Evolutionary conservation across 2,888 invertebrate genomes (phyloP), one percentile per base, ranked within the genome.

Genomic region (Acanthococcus lagerstroemiae): DNA sequence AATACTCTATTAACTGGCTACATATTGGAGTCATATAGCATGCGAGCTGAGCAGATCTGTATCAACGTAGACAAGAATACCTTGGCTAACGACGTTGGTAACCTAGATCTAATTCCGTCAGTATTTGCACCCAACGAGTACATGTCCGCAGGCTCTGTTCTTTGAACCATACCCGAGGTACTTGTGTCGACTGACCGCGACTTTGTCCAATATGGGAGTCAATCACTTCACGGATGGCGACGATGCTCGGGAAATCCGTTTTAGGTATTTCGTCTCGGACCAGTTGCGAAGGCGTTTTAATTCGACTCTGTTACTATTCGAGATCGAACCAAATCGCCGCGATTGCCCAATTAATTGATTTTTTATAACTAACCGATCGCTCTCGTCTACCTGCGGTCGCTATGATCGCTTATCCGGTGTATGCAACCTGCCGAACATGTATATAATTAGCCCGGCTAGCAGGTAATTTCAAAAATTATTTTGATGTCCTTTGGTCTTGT

Each of bases 61-160:
- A 61, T 61, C 61, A 48, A 19, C 21, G 37, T 50, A 61, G 61
- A 61, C 61, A 61, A 37, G 52, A 61, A 61, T 61, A 61, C 61
- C 61, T 61, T 61, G 61, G 61, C 48, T 61, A 61, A 61, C 52
- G 61, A 61, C 61, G 61, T 61, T 61, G 61, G 50, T 61, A 61
- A 61, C 61, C 61, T 61, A 61, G 61, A 61, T 61, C 61, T 61
- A 61, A 61, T 61, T 61, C 61, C 52, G 61, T 61, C 61, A 61
- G 50, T 52, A 48, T 61, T 52, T 30, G 61, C 61, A 61, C 52
- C 52, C 30, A 61, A 21, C 52, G 52, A 52, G 52, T 22, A 52
- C 15, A 52, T 61, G 48, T 61, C 17, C 30, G 50, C 50, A 24
- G 17, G 7, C 52, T 26, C 52, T 30, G 21, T 21, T 50, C 50